A percentile compares a stretch with the other conserved stretches of the same genome.
Conservation (phyloP, 2,113 vertebrate species). For the Oplegnathus fasciatus region DNA sequence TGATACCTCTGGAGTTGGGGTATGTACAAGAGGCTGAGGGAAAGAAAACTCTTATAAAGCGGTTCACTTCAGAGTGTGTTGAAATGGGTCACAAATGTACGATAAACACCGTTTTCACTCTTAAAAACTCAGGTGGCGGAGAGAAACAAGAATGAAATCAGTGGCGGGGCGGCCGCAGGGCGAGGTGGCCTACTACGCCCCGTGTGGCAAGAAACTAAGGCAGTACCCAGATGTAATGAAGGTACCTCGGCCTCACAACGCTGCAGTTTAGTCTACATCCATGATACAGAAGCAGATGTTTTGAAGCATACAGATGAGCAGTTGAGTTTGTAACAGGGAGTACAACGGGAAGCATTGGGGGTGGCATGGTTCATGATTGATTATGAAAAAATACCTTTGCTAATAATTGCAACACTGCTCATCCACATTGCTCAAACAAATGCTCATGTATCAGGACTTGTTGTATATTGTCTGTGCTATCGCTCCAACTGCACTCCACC, state of each 20-base stretch:
- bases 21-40: slow-evolving; percentile 79
- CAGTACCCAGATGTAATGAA: slow-evolving; percentile 99
- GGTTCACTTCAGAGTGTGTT: background rate
- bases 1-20: slow-evolving; percentile 94
- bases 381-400: background rate
- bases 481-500: slow-evolving; percentile 51
- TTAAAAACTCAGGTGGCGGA: slow-evolving; percentile 90
- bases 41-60: slow-evolving; percentile 21
- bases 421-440: slow-evolving; percentile 59
- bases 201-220: slow-evolving; percentile 96
- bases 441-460: slow-evolving; percentile 61
- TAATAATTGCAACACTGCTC: slow-evolving; percentile 40
- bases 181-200: slow-evolving; percentile 95
- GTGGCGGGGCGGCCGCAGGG: slow-evolving; percentile 92
- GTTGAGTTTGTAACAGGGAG: slow-evolving; percentile 37
- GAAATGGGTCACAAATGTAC: background rate
- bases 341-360: slow-evolving; percentile 11
- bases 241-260: slow-evolving; percentile 82
- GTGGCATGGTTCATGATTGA: slow-evolving; percentile 24
- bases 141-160: slow-evolving; percentile 95
- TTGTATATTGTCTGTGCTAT: slow-evolving; percentile 41
- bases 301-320: slow-evolving; percentile 59
- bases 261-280: slow-evolving; percentile 21
- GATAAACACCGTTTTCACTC: background rate
- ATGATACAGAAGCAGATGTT: slow-evolving; percentile 66